These are phyloP conservation scores for Sebastes reedi DNA, from an alignment of 2,797 vertebrate genomes.

Conservation along the genomic window DNA sequence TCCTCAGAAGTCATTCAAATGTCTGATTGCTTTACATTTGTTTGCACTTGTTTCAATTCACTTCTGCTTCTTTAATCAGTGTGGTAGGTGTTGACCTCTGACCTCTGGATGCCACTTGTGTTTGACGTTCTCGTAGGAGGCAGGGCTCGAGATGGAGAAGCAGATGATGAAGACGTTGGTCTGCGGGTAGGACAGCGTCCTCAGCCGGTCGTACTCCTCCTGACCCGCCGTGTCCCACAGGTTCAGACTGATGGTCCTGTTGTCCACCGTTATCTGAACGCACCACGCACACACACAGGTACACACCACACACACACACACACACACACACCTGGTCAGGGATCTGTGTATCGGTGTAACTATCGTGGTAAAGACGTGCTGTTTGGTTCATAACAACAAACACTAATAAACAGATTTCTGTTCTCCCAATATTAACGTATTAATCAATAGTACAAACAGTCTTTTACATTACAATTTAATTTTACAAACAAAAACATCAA, in stretches of 20 bases:
- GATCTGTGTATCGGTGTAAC: not conserved
- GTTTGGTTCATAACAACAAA: not conserved
- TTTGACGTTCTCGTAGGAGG: slow-evolving; percentile 90
- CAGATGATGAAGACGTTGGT: slow-evolving; percentile 94
- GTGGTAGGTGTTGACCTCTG: slow-evolving; percentile 24
- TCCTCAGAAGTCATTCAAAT: no score
- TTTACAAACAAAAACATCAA: no score
- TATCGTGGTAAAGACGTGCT: not conserved
- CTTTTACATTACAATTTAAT: no score
- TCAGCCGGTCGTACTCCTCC: slow-evolving; percentile 91
- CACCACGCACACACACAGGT: slow-evolving; percentile 1
- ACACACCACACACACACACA: not conserved
- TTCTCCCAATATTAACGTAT: not conserved
- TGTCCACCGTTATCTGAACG: slow-evolving; percentile 91
- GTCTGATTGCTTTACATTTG: no score
- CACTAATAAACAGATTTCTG: not conserved
- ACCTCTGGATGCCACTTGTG: slow-evolving; percentile 95
- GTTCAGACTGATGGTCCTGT: slow-evolving; percentile 89
- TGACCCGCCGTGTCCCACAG: slow-evolving; percentile 95
- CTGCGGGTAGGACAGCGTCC: slow-evolving; percentile 91
- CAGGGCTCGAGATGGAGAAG: slow-evolving; percentile 92
- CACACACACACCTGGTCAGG: not conserved
- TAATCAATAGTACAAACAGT: not conserved
- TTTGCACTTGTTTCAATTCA: not conserved
- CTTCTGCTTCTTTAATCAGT: not conserved